Base-by-base conservation (phyloP, 2,888 invertebrate species). In the Tetrapedia diversipes region DNA sequence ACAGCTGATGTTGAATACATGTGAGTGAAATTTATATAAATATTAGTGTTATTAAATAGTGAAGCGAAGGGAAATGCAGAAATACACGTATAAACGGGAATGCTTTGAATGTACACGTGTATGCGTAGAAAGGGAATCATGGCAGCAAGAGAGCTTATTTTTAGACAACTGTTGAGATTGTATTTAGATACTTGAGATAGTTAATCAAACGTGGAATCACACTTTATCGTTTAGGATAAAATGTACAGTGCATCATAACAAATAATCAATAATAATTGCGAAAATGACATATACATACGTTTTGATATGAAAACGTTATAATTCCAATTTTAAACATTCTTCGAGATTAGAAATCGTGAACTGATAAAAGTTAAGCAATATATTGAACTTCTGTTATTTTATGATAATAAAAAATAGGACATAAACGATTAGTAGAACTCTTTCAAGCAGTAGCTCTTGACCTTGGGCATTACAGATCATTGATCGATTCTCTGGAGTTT, bases 141-240 rank as follows among this genome's bases (percentile, higher is more conserved):
- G 39, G 53, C 34, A 64, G 41, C 59, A 51, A 77, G 65, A 77
- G 49, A 60, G 43, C 47, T 43, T 84, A 84, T 82, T 77, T 79
- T 66, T 81, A 73, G 77, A 24, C 24, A 34, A 39, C 22, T 54
- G 67, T 67, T 47, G 69, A 73, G 79, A 79, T 75, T 64, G 34
- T 45, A 49, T 67, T 64, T 82, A 75, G n/a, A n/a, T n/a, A n/a
- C 70, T 81, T 60, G 37, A 65, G 69, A 10, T 56, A 47, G 66
- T 34, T 54, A 56, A 37, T 39, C 43, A 47, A 37, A 39, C 54
- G 24, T 2, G n/a, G 57, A 29, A 19, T 32, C 4, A 24, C 7
- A 16, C 1, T 8, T 11, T 39, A 54, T 47, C 29, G 11, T 64
- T 41, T 29, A 43, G 32, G 1, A 11, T 8, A 22, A 32, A 24